A percentile compares a stretch with the other conserved stretches of the same genome.
phyloP scores from a whole-genome alignment of 2,113 vertebrate species.

The Hippocampus mohnikei region DNA sequence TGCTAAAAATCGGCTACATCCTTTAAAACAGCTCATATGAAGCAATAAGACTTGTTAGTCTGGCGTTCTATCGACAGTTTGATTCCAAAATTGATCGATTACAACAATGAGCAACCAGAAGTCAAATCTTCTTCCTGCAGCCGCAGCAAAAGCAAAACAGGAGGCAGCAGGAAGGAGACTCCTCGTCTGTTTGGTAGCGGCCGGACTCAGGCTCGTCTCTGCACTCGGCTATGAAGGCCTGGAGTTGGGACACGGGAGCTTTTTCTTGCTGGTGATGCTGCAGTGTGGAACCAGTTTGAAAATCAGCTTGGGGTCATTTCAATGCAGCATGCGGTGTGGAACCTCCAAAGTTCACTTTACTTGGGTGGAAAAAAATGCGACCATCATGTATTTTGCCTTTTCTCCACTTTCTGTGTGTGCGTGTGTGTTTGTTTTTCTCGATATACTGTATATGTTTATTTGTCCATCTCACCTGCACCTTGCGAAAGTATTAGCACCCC shows the following conservation, averaged over 20 bases:
- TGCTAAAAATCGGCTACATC: too few relatives aligned
- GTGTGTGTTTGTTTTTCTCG: too few relatives aligned
- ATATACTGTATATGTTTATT: too few relatives aligned
- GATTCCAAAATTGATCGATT: neutral
- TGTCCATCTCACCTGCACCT: too few relatives aligned
- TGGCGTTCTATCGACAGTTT: neutral
- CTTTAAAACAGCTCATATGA: too few relatives aligned
- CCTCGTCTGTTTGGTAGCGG: constrained; percentile 75
- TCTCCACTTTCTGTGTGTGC: too few relatives aligned
- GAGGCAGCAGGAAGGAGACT: constrained; percentile 63
- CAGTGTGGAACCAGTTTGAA: constrained; percentile 23
- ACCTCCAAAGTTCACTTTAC: too few relatives aligned
- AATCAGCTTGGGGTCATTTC: too few relatives aligned
- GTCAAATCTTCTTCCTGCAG: constrained; percentile 16
- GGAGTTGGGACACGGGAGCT: constrained; percentile 79
- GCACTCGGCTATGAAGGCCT: constrained; percentile 82
- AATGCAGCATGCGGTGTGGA: neutral
- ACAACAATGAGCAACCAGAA: neutral
- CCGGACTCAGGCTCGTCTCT: constrained; percentile 82
- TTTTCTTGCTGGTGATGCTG: constrained; percentile 85
- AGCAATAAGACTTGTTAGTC: too few relatives aligned
- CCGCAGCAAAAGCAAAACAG: constrained; percentile 57
- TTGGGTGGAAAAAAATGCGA: too few relatives aligned
- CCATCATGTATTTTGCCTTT: too few relatives aligned
- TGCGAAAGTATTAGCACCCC: too few relatives aligned